Percentiles rank a stretch among this genome's conserved stretches.
Conservation (phyloP, 2,888 invertebrate genomes). For the Punctoribates punctum region DNA sequence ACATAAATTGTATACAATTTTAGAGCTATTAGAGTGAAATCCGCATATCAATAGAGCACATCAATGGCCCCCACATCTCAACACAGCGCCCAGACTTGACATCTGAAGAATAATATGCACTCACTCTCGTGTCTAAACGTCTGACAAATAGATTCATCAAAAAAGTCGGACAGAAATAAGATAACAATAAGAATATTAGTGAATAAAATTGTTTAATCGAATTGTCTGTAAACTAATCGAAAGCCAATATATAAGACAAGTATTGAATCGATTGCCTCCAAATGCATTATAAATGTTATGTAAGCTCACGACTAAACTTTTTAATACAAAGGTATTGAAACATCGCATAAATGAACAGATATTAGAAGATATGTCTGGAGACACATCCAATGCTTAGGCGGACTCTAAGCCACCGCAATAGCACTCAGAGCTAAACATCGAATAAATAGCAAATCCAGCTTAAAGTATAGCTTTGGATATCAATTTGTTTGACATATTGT, state of each 20-base stretch:
- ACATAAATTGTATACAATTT: not conserved
- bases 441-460: conserved; percentile 36
- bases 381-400: not conserved
- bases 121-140: not conserved
- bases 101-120: conserved; percentile 16
- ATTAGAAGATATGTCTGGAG: not conserved
- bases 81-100: not conserved
- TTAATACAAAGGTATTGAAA: not conserved
- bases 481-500: conserved; percentile 38
- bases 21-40: not conserved
- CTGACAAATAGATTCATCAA: conserved; percentile 6
- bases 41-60: not conserved
- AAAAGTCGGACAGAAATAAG: not conserved
- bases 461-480: conserved; percentile 35
- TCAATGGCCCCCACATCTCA: not conserved
- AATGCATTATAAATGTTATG: too few relatives aligned
- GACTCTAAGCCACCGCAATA: conserved; percentile 14
- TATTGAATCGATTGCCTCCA: not conserved
- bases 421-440: not conserved
- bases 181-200: conserved; percentile 7
- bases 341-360: not conserved
- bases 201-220: not conserved
- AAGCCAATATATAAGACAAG: not conserved
- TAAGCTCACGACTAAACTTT: not conserved
- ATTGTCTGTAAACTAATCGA: not conserved